Conservation (phyloP, 1,140 invertebrate species). For the Brachionus calyciflorus region DNA sequence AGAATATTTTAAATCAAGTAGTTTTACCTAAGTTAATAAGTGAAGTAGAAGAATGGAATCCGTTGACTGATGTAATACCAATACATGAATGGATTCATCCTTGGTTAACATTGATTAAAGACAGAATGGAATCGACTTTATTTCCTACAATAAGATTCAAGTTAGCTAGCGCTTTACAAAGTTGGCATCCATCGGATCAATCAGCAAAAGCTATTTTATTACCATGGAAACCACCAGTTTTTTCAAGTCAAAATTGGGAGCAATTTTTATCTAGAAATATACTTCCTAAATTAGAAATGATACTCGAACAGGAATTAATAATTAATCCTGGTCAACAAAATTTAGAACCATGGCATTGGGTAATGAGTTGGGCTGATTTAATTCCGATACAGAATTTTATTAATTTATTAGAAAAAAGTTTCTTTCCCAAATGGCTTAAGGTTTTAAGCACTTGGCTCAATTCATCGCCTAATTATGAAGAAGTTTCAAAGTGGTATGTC, state of each 20-base stretch:
- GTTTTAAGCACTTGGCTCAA: constrained; percentile 67
- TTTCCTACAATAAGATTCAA: constrained; percentile 78
- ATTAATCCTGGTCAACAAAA: constrained; percentile 83
- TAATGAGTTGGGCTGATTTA: constrained; percentile 79
- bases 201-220: constrained; percentile 85
- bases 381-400: constrained; percentile 71
- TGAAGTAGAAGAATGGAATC: constrained; percentile 88
- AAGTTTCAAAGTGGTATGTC: constrained; percentile 80
- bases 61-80: constrained; percentile 83
- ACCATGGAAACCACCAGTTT: constrained; percentile 80
- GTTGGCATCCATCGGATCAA: constrained; percentile 80
- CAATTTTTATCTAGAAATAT: constrained; percentile 83
- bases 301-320: constrained; percentile 65
- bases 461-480: constrained; percentile 70
- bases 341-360: constrained; percentile 74
- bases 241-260: constrained; percentile 75
- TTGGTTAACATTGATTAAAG: constrained; percentile 78
- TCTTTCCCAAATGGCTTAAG: constrained; percentile 83
- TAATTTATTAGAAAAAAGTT: constrained; percentile 73
- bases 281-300: constrained; percentile 70
- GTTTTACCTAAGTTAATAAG: constrained; percentile 74
- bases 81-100: constrained; percentile 95
- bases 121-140: not conserved
- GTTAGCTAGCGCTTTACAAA: constrained; percentile 76
- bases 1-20: constrained; percentile 76